Evolutionary conservation across 1,140 invertebrate genomes (phyloP).

Genomic region (Dermatophagoides farinae): DNA sequence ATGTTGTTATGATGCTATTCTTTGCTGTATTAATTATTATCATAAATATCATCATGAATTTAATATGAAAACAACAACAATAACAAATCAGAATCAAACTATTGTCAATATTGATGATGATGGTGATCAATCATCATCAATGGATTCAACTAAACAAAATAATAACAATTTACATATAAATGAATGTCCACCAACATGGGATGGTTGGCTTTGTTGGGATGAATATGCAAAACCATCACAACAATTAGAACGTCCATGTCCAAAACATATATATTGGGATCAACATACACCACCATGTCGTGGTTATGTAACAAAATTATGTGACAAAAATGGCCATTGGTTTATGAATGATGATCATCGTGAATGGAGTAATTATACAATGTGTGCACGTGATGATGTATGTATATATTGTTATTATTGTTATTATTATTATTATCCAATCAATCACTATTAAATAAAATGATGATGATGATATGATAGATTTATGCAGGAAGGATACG

Average conservation of each 20-base stretch:
- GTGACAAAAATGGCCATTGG: slow-evolving; percentile 23
- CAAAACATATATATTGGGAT: slow-evolving; percentile 25
- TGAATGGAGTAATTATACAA: slow-evolving; percentile 28
- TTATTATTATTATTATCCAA: neutral
- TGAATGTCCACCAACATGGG: slow-evolving; percentile 28
- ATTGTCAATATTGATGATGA: neutral
- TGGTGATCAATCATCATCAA: neutral
- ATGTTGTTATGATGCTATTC: slow-evolving; percentile 10
- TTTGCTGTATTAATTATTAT: slow-evolving; percentile 6
- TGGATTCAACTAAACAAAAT: neutral
- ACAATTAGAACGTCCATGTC: slow-evolving; percentile 21
- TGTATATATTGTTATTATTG: slow-evolving; percentile 14
- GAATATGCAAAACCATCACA: slow-evolving; percentile 18
- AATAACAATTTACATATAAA: neutral
- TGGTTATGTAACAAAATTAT: slow-evolving; percentile 24
- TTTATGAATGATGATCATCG: slow-evolving; percentile 11
- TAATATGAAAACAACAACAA: neutral
- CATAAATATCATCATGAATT: neutral
- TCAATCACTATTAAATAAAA: neutral
- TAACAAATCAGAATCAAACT: neutral
- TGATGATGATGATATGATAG: neutral
- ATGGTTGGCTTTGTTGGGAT: slow-evolving; percentile 30
- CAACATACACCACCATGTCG: slow-evolving; percentile 22
- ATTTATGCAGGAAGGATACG: slow-evolving; percentile 11
- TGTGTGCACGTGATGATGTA: slow-evolving; percentile 23